A percentile compares a stretch with the other conserved stretches of the same genome.
Conservation (phyloP, 2,797 vertebrate genomes). For the Hirundo rustica region DNA sequence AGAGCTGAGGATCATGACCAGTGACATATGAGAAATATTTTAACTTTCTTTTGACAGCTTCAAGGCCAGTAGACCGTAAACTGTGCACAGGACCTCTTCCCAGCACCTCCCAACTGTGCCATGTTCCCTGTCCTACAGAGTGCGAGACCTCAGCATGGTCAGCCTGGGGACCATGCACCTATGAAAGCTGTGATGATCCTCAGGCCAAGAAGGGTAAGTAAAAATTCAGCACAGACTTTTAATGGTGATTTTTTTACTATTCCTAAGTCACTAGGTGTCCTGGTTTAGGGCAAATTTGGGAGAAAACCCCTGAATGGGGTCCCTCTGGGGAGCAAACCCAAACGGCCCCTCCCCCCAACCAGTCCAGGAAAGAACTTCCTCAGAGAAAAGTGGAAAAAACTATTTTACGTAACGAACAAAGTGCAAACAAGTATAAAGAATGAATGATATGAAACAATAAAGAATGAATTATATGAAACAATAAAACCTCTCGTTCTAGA, state of each 20-base stretch:
- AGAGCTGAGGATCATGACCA: conserved; percentile 12
- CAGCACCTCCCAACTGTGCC: conserved; percentile 90
- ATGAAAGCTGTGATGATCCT: conserved; percentile 92
- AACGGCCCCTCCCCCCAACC: too few relatives aligned
- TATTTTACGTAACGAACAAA: too few relatives aligned
- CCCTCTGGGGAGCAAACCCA: too few relatives aligned
- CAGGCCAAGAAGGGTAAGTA: conserved; percentile 91
- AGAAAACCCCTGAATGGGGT: too few relatives aligned
- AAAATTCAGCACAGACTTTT: not conserved
- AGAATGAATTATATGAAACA: too few relatives aligned
- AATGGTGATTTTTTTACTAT: not conserved
- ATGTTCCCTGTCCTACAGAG: conserved; percentile 90
- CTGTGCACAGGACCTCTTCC: conserved; percentile 83
- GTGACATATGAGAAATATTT: not conserved
- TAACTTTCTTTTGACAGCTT: conserved; percentile 76
- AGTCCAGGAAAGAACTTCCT: too few relatives aligned
- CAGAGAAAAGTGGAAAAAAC: too few relatives aligned
- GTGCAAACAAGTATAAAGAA: too few relatives aligned
- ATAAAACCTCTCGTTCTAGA: too few relatives aligned
- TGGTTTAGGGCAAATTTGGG: too few relatives aligned
- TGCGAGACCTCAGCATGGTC: conserved; percentile 93
- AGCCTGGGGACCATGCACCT: conserved; percentile 95
- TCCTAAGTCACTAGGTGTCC: not conserved
- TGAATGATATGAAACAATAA: too few relatives aligned
- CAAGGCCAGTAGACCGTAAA: conserved; percentile 86